These are phyloP conservation scores for Heliconius hortense DNA, from an alignment of 2,888 invertebrate species.

Conservation along the genomic window DNA sequence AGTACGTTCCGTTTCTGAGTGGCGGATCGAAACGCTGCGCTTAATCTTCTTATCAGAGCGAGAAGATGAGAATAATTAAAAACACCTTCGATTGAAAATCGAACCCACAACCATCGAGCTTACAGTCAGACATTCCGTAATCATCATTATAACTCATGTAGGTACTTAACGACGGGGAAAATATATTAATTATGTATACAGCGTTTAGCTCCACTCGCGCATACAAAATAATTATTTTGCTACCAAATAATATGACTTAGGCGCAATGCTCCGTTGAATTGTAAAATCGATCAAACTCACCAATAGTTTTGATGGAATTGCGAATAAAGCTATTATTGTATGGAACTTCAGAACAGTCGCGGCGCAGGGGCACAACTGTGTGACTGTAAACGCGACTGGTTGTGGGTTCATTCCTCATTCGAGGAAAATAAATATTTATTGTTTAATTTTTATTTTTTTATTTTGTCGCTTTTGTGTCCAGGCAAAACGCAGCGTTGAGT, in stretches of 20 bases:
- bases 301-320: background rate
- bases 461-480: too few relatives aligned
- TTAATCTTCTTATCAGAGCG: background rate
- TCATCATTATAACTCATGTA: background rate
- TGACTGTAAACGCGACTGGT: too few relatives aligned
- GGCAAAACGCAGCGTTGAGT: too few relatives aligned
- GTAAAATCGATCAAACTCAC: slow-evolving; percentile 9
- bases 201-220: background rate
- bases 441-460: too few relatives aligned
- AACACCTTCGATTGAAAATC: background rate
- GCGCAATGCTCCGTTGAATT: slow-evolving; percentile 5
- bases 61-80: background rate
- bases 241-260: slow-evolving; percentile 17
- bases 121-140: too few relatives aligned
- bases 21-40: background rate
- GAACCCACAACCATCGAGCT: background rate
- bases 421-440: too few relatives aligned
- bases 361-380: too few relatives aligned
- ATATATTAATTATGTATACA: background rate
- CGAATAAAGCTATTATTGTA: background rate
- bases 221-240: slow-evolving; percentile 16
- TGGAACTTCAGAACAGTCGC: background rate
- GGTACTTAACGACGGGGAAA: background rate
- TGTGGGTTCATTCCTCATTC: too few relatives aligned
- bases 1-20: background rate